phyloP scores from a whole-genome alignment of 2,888 invertebrate genomes.

The Pristionchus fissidentatus region DNA sequence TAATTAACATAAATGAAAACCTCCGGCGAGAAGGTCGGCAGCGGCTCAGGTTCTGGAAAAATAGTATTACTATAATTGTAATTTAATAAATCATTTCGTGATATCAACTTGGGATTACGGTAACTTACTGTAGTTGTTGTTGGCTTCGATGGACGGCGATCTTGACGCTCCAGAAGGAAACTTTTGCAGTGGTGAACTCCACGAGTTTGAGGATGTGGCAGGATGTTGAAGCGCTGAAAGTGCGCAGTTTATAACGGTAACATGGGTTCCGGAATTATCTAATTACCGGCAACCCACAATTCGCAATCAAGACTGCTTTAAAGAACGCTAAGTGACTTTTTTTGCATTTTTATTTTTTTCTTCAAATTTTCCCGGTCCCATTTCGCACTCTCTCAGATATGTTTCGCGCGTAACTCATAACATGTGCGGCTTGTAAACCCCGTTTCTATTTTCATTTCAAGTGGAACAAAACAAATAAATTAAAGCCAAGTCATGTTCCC shows the following conservation, averaged over 20 bases:
- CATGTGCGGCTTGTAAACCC: too few relatives aligned
- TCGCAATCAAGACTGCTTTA: too few relatives aligned
- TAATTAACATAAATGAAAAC: neutral
- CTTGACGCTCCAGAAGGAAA: neutral
- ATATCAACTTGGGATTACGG: neutral
- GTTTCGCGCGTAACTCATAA: neutral
- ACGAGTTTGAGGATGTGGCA: slow-evolving; percentile 32
- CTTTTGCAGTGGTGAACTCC: slow-evolving; percentile 42
- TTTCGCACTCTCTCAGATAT: neutral
- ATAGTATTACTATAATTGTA: neutral
- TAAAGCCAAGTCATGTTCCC: too few relatives aligned
- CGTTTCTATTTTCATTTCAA: too few relatives aligned
- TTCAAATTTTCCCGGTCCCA: too few relatives aligned
- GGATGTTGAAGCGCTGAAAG: slow-evolving; percentile 41
- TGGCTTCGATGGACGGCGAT: slow-evolving; percentile 22
- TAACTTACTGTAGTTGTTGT: slow-evolving; percentile 9
- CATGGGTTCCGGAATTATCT: too few relatives aligned
- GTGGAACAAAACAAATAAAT: neutral
- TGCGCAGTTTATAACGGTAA: too few relatives aligned
- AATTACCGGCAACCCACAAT: too few relatives aligned
- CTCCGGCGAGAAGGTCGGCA: slow-evolving; percentile 12
- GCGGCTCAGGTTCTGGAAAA: slow-evolving; percentile 26
- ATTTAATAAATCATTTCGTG: too few relatives aligned
- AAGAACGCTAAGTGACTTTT: too few relatives aligned
- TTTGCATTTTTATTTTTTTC: too few relatives aligned